Conservation (phyloP, 2,113 vertebrate genomes). For the Gopherus evgoodei region DNA sequence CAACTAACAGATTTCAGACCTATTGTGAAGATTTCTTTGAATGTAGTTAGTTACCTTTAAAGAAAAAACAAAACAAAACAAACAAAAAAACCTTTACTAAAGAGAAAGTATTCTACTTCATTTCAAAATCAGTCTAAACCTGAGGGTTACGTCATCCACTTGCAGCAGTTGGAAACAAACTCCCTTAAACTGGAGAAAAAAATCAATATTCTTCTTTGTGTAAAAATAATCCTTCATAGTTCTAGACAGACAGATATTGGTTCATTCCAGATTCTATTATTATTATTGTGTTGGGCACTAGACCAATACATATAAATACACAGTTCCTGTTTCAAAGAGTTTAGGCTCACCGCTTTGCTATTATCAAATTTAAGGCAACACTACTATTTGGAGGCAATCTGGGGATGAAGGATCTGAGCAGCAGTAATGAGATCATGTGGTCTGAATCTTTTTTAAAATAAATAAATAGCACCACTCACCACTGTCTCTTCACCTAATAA, state of each 20-base stretch:
- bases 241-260: neutral
- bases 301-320: neutral
- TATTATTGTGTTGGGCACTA: neutral
- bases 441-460: neutral
- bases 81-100: neutral
- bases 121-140: conserved; percentile 12
- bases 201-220: neutral
- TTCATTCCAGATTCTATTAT: neutral
- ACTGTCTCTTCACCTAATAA: neutral
- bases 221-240: neutral
- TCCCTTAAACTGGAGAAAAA: neutral
- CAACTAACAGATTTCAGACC: neutral
- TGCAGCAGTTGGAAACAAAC: neutral
- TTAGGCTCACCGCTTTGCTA: neutral
- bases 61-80: neutral
- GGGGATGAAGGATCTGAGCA: neutral
- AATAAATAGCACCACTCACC: neutral
- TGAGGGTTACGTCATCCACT: neutral
- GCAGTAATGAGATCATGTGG: neutral
- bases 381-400: neutral
- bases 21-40: neutral
- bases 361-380: neutral
- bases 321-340: neutral
- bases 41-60: conserved; percentile 9
- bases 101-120: conserved; percentile 4